These are phyloP conservation scores for Tiaroga cobitis DNA, from an alignment of 2,797 vertebrate species.

Conservation along the genomic window DNA sequence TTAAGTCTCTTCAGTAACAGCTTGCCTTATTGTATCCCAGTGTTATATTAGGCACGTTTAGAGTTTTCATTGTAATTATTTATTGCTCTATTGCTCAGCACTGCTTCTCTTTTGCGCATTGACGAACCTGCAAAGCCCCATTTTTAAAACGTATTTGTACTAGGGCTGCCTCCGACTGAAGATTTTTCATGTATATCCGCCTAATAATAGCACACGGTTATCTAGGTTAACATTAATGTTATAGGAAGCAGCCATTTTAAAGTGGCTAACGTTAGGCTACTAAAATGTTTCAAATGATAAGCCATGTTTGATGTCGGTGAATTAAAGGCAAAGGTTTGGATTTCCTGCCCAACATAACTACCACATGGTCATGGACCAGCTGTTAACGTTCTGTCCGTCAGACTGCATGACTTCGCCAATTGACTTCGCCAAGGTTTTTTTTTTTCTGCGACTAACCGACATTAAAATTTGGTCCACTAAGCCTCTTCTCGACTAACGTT, in stretches of 20 bases:
- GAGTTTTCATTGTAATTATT: too few relatives aligned
- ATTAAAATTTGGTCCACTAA: neutral
- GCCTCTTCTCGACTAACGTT: neutral
- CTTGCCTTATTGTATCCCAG: neutral
- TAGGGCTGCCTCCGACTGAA: neutral
- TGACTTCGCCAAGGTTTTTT: neutral
- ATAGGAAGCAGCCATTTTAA: neutral
- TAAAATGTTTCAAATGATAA: neutral
- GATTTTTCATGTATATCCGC: neutral
- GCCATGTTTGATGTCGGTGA: neutral
- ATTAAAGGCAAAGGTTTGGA: neutral
- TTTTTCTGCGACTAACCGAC: neutral
- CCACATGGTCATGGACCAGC: neutral
- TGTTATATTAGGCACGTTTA: neutral
- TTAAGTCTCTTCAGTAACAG: neutral
- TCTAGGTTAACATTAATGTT: neutral
- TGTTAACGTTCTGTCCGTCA: neutral
- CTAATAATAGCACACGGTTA: neutral
- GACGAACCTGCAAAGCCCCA: neutral
- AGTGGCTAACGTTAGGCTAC: neutral
- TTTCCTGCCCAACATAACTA: neutral
- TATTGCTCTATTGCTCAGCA: neutral
- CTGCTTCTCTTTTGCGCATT: neutral
- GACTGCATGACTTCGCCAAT: neutral
- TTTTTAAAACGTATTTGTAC: neutral